These are phyloP conservation scores for Agapostemon virescens DNA, from an alignment of 2,888 invertebrate genomes.

Conservation along the genomic window DNA sequence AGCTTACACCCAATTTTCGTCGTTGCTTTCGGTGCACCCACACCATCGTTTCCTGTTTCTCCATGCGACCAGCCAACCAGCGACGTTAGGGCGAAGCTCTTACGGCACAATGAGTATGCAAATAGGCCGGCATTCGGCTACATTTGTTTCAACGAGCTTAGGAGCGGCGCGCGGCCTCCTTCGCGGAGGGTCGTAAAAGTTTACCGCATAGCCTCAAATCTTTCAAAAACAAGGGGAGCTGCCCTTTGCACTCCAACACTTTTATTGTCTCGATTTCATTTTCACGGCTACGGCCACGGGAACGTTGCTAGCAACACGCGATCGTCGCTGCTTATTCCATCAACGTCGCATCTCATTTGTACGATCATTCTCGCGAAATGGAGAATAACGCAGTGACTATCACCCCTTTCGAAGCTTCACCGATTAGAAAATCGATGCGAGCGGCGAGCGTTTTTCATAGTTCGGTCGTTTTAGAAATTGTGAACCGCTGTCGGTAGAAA, in stretches of 20 bases:
- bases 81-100: constrained; percentile 67
- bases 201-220: constrained; percentile 56
- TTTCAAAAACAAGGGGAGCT: constrained; percentile 64
- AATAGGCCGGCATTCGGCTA: constrained; percentile 70
- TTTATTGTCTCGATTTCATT: constrained; percentile 63
- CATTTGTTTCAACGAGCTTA: constrained; percentile 71
- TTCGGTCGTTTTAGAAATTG: not conserved
- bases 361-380: not conserved
- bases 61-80: constrained; percentile 55
- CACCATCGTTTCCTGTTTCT: constrained; percentile 57
- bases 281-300: constrained; percentile 46
- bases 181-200: constrained; percentile 62
- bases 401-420: not conserved
- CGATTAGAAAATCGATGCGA: not conserved
- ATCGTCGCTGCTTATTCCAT: not conserved
- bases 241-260: constrained; percentile 43
- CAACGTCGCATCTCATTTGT: not conserved
- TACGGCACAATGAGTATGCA: constrained; percentile 69
- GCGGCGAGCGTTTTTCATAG: not conserved
- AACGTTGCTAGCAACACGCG: not conserved
- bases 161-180: constrained; percentile 53
- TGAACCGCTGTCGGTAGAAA: too few species aligned
- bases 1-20: constrained; percentile 58
- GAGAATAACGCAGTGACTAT: not conserved
- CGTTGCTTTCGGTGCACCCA: constrained; percentile 38